A percentile compares a stretch with the other conserved stretches of the same genome.
These are phyloP conservation scores for Euplexia lucipara DNA, from an alignment of 2,888 invertebrate genomes.

Conservation along the genomic window DNA sequence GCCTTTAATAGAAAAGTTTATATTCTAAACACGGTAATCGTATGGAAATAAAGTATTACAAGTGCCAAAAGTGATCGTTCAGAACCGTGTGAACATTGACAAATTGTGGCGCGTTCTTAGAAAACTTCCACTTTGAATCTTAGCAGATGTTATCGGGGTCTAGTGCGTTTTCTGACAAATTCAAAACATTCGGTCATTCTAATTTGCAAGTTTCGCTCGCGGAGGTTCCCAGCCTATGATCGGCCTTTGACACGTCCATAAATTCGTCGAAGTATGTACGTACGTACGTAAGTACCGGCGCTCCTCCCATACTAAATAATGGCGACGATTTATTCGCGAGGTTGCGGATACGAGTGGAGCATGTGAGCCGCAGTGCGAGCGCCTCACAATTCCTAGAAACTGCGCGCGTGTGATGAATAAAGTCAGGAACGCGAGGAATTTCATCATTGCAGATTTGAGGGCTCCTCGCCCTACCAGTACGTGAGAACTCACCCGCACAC, in stretches of 20 bases:
- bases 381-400: constrained; percentile 86
- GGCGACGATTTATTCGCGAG: constrained; percentile 83
- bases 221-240: constrained; percentile 81
- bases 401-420: constrained; percentile 89
- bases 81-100: constrained; percentile 59
- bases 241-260: constrained; percentile 84
- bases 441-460: constrained; percentile 88
- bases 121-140: constrained; percentile 43
- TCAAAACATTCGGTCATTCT: constrained; percentile 67
- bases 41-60: constrained; percentile 73
- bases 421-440: constrained; percentile 84
- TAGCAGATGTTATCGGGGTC: constrained; percentile 56
- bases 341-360: constrained; percentile 80
- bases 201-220: constrained; percentile 72
- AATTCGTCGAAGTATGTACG: constrained; percentile 80
- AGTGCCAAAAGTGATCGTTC: constrained; percentile 67
- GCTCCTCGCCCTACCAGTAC: constrained; percentile 77
- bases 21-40: constrained; percentile 75
- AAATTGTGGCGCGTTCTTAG: constrained; percentile 43
- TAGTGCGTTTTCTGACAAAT: constrained; percentile 62
- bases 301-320: constrained; percentile 86
- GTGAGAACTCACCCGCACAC: constrained; percentile 79
- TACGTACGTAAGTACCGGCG: constrained; percentile 80
- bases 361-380: constrained; percentile 79
- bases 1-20: constrained; percentile 75